phyloP scores from a whole-genome alignment of 2,113 vertebrate genomes.

The Chaetops frenatus region DNA sequence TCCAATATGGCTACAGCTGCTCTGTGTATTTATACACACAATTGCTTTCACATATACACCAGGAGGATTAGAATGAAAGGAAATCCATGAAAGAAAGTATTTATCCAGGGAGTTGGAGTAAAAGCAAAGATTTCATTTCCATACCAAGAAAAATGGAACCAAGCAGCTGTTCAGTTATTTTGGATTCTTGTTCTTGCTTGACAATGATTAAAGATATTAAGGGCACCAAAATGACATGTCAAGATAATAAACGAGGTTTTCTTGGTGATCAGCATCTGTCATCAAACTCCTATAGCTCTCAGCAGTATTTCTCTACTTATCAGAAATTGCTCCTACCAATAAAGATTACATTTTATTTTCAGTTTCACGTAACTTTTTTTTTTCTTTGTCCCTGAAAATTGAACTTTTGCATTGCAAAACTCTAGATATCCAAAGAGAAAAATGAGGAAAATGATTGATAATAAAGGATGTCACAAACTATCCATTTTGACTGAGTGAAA shows the following conservation, averaged over 20 bases:
- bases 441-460: background rate
- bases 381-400: background rate
- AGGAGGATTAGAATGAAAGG: constrained; percentile 43
- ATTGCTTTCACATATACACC: constrained; percentile 18
- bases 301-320: background rate
- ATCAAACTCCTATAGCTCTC: background rate
- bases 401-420: background rate
- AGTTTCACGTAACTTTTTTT: background rate
- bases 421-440: background rate
- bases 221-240: background rate
- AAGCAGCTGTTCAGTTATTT: constrained; percentile 37
- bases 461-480: background rate
- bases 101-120: constrained; percentile 1
- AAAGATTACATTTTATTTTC: background rate
- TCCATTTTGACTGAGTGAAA: background rate
- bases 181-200: background rate
- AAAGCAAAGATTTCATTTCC: constrained; percentile 32
- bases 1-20: constrained; percentile 59
- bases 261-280: background rate
- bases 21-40: constrained; percentile 49
- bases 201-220: constrained; percentile 15
- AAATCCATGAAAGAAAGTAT: constrained; percentile 37
- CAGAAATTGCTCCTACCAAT: background rate
- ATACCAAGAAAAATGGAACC: background rate
- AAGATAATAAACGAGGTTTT: background rate